These are phyloP conservation scores for Megaceryle alcyon DNA, from an alignment of 2,797 vertebrate genomes.

Conservation along the genomic window DNA sequence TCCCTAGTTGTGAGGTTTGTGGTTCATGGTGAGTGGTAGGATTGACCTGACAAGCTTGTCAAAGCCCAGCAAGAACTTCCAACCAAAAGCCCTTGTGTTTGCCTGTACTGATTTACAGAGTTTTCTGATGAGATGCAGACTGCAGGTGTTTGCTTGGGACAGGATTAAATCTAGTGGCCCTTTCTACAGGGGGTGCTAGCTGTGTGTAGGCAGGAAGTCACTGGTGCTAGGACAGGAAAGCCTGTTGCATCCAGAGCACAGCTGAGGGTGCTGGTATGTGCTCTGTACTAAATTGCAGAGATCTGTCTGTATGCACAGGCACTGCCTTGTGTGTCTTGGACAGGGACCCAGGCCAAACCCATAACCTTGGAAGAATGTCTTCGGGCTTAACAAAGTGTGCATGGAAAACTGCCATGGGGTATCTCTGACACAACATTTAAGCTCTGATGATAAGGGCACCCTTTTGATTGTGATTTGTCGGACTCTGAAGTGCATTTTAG, in stretches of 20 bases:
- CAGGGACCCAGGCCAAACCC: not conserved
- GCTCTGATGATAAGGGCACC: not conserved
- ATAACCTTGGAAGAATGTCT: not conserved
- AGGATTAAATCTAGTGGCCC: not conserved
- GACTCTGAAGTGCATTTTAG: not conserved
- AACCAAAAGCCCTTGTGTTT: not conserved
- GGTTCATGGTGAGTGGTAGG: not conserved
- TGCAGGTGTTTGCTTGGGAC: not conserved
- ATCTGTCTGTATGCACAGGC: rapidly evolving
- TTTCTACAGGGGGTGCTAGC: not conserved
- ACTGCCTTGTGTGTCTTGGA: not conserved
- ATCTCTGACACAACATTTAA: not conserved
- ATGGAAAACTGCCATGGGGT: rapidly evolving
- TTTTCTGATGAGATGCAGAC: not conserved
- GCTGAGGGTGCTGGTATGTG: not conserved
- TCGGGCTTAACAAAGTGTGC: not conserved
- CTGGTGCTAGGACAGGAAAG: not conserved
- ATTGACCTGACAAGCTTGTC: not conserved
- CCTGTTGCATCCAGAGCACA: not conserved
- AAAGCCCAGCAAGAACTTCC: not conserved
- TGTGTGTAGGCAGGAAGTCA: not conserved
- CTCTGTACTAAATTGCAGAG: not conserved
- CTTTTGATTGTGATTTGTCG: not conserved
- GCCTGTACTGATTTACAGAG: not conserved
- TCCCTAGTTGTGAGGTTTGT: not conserved